Evolutionary conservation across 2,888 invertebrate genomes (phyloP).

Genomic region (Willowsia nigromaculata): DNA sequence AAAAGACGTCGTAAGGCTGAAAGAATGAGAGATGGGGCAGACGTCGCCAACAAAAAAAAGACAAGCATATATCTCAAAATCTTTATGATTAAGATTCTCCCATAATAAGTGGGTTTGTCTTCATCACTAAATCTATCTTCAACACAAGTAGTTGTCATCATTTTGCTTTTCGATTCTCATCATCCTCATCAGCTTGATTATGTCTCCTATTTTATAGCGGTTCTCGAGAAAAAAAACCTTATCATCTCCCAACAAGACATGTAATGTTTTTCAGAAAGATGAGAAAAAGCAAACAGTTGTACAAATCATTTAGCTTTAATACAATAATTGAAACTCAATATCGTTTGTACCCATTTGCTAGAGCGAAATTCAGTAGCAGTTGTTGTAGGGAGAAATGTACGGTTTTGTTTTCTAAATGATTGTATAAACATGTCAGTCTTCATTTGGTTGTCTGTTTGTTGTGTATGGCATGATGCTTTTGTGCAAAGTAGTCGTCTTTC

Average conservation of each 20-base stretch:
- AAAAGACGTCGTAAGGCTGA: constrained; percentile 3
- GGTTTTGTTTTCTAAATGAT: constrained; percentile 58
- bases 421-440: constrained; percentile 62
- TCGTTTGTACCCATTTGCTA: not conserved
- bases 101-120: not conserved
- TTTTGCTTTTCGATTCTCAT: constrained; percentile 52
- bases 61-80: constrained; percentile 41
- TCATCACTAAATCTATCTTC: constrained; percentile 14
- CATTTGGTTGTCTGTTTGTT: constrained; percentile 23
- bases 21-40: constrained; percentile 35
- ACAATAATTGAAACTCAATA: constrained; percentile 37
- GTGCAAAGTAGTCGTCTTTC: constrained; percentile 52
- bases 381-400: not conserved
- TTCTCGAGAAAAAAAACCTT: constrained; percentile 50
- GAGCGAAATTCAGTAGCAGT: constrained; percentile 24
- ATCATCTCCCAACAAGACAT: constrained; percentile 56
- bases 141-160: not conserved
- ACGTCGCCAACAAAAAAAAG: constrained; percentile 44
- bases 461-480: constrained; percentile 27
- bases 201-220: constrained; percentile 63
- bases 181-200: constrained; percentile 32
- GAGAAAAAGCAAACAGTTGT: constrained; percentile 48
- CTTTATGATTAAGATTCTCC: constrained; percentile 52
- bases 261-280: not conserved
- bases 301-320: constrained; percentile 53